These are phyloP conservation scores for Oreocharis arfaki DNA, from an alignment of 2,113 vertebrate genomes.

Conservation along the genomic window DNA sequence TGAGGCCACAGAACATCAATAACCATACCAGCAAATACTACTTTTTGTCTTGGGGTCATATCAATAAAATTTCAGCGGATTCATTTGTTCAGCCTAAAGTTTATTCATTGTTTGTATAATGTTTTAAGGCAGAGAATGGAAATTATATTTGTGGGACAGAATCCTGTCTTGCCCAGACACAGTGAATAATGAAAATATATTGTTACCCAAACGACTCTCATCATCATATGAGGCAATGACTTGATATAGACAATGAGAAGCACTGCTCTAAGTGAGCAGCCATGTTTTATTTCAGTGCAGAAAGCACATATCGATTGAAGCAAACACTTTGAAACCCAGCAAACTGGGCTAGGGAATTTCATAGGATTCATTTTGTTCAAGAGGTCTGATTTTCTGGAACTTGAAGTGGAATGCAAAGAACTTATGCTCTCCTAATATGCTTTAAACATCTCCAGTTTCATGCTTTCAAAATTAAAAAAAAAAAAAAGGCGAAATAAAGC, in stretches of 20 bases:
- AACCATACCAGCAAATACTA: neutral
- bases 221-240: neutral
- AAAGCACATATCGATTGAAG: neutral
- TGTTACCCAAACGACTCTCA: neutral
- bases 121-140: neutral
- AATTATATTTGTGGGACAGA: neutral
- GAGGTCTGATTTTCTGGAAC: neutral
- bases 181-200: neutral
- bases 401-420: neutral
- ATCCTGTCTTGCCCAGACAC: neutral
- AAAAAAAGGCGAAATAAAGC: rapidly evolving
- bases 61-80: neutral
- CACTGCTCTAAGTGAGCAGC: neutral
- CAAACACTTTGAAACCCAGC: neutral
- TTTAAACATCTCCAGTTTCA: neutral
- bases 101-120: neutral
- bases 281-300: neutral
- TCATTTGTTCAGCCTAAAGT: neutral
- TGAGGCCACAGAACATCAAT: neutral
- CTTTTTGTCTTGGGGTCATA: neutral
- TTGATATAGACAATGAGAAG: neutral
- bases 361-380: neutral
- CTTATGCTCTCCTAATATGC: neutral
- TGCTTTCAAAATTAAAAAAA: neutral
- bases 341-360: neutral